Base-by-base conservation (phyloP, 2,113 vertebrate genomes). In the Rhegmatorhina hoffmannsi region DNA sequence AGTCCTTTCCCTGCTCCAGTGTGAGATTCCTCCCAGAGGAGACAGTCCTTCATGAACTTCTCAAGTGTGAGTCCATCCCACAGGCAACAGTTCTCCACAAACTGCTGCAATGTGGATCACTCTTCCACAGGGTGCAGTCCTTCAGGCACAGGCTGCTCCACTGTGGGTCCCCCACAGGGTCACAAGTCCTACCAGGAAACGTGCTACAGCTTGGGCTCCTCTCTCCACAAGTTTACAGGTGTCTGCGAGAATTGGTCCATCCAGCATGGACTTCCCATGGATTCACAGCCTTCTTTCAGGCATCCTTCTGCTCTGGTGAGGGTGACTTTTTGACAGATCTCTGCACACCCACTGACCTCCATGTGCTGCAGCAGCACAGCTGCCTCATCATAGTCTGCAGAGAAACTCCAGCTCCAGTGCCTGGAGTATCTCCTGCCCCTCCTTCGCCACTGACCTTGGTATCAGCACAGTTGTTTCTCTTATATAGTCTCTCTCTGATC, bases 81-180 rank as follows among this genome's bases (percentile, higher is more conserved):
- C 3, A 2, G 14, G 1, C 19, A 52, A 15, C 17, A 38, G 38
- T 2, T 3, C 28, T 2, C 47, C 38, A 0, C 40, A 64, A 34
- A 72, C 13, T 72, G n/a, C 34, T 72, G 40, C 24, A 40, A 3
- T 2, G 2, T 55, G 16, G 49, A 20, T 56, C 58, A 21, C 40
- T 47, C 29, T 63, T 72, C 24, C 56, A 29, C 0, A 1, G 8
- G 1, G 10, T 72, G 25, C 40, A 64, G 10, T 49, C n/a, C 20
- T 72, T 49, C 12, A 80, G 63, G 43, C 8, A 88, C 13, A 43
- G 19, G 34, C 49, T 63, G 29, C 24, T 63, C 19, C 4, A 3
- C 19, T 1, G 0, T 40, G 13, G n/a, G 19, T 3, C 55, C 8
- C 74, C n/a, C n/a, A 20, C 6, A n/a, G 15, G 15, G 8, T 1